These are phyloP conservation scores for Diadophis punctatus DNA, from an alignment of 2,113 vertebrate genomes.

Conservation along the genomic window DNA sequence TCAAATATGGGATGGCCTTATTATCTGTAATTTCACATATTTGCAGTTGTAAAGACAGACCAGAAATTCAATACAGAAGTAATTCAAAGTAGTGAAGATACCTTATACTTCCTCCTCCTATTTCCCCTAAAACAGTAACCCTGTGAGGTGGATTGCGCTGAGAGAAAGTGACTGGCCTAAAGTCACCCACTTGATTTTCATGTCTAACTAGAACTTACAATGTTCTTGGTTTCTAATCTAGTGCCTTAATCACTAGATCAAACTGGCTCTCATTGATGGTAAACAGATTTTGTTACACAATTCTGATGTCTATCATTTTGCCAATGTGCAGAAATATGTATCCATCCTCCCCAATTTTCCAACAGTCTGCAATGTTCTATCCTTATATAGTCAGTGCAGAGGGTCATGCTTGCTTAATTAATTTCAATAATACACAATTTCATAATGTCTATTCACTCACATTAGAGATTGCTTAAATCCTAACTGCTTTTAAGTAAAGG, in stretches of 20 bases:
- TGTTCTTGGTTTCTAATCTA: neutral
- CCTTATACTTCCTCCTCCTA: neutral
- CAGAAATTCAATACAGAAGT: neutral
- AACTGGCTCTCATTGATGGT: neutral
- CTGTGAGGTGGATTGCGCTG: neutral
- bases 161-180: neutral
- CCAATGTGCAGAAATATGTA: neutral
- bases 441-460: neutral
- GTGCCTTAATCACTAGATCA: neutral
- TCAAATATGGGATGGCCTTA: neutral
- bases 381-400: neutral
- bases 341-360: neutral
- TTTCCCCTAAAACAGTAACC: neutral
- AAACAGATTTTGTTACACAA: neutral
- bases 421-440: neutral
- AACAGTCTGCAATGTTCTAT: neutral
- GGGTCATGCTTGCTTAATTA: neutral
- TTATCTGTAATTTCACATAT: neutral
- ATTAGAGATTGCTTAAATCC: neutral
- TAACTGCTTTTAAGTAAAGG: neutral
- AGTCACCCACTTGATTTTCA: neutral
- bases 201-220: neutral
- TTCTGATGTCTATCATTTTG: neutral
- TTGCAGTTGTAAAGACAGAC: neutral
- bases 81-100: neutral